Evolutionary conservation across 2,888 invertebrate genomes (phyloP).

Genomic region (Trachelus stipa): DNA sequence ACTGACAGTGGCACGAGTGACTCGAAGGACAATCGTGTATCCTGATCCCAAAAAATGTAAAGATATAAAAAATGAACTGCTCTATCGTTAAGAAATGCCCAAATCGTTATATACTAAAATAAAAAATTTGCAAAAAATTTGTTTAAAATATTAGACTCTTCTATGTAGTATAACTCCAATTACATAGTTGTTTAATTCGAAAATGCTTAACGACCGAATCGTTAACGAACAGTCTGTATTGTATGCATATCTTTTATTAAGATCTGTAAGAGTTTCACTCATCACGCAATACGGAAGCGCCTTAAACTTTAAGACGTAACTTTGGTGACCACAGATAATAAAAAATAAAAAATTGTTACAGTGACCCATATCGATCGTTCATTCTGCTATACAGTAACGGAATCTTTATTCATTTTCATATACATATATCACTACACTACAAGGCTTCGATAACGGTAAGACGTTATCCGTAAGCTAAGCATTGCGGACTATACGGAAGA

Average conservation of each 20-base stretch:
- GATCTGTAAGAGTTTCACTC: background rate
- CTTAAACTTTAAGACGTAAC: background rate
- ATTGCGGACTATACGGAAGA: constrained; percentile 5
- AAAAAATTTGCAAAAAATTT: constrained; percentile 5
- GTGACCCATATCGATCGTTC: background rate
- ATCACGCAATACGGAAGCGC: background rate
- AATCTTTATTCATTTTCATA: background rate
- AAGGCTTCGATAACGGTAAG: background rate
- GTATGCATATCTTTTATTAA: background rate
- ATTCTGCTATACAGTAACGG: background rate
- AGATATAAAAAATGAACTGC: background rate
- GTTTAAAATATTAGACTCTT: background rate
- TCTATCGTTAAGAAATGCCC: background rate
- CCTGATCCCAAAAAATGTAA: background rate
- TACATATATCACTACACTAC: background rate
- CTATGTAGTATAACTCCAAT: background rate
- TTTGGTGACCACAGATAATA: background rate
- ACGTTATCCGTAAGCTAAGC: constrained; percentile 2
- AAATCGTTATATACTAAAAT: background rate
- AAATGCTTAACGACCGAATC: constrained; percentile 8
- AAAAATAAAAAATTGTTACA: background rate
- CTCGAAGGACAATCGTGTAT: background rate
- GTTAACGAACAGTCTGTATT: background rate
- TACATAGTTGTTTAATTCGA: background rate
- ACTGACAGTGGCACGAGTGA: background rate